Conservation (phyloP, 2,113 vertebrate genomes). For the Seriola rivoliana region DNA sequence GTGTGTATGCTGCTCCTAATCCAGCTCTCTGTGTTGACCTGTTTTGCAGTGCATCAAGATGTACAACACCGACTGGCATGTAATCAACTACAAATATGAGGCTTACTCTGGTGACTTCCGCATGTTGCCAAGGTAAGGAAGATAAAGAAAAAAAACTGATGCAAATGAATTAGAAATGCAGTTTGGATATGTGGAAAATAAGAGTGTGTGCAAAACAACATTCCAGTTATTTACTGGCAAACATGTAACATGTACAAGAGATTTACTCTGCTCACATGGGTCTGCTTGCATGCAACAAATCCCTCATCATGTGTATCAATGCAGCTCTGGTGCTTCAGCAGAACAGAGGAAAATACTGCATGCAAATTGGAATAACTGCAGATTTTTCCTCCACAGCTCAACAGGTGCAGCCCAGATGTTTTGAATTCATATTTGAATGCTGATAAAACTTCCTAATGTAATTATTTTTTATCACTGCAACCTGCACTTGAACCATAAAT, state of each 20-base stretch:
- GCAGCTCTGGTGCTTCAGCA: conserved; percentile 11
- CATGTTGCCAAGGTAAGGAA: conserved; percentile 93
- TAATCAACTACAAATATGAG: conserved; percentile 97
- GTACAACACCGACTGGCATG: conserved; percentile 95
- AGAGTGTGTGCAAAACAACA: conserved; percentile 8
- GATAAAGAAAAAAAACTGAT: neutral
- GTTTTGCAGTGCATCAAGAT: conserved; percentile 95
- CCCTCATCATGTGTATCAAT: neutral
- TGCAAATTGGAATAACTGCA: neutral
- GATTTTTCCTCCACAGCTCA: neutral
- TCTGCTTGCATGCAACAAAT: conserved; percentile 12
- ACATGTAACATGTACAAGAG: conserved; percentile 17
- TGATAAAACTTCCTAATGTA: neutral
- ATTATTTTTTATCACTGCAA: conserved; percentile 6
- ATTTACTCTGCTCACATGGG: conserved; percentile 25
- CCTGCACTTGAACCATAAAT: neutral
- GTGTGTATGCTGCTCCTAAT: conserved; percentile 45
- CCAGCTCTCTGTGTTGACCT: conserved; percentile 45
- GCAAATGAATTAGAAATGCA: neutral
- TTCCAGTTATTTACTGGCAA: neutral
- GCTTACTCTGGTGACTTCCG: conserved; percentile 97
- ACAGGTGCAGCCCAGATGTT: conserved; percentile 53
- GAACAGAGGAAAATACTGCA: neutral
- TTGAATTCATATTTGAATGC: neutral
- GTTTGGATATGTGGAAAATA: conserved; percentile 2